Evolutionary conservation across 30 jellyfish, hydroid and myxozoan species (phyloP), one percentile per base, ranked within the genome.

Genomic region (Clytia hemisphaerica): DNA sequence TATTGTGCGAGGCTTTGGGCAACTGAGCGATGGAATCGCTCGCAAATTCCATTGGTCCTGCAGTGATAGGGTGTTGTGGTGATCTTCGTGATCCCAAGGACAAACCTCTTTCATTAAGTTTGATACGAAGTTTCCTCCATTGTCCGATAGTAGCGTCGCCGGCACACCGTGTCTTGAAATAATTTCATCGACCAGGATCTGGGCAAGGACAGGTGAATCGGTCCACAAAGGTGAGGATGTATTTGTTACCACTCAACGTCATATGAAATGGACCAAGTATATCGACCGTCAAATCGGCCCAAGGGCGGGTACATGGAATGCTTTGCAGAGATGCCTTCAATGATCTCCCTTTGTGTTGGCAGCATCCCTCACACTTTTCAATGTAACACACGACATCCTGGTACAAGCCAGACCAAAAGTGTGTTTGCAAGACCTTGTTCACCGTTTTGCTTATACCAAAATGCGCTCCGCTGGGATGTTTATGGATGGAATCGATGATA

Each of bases 11-110:
- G 66, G 4, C 45, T 9, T 15, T 53, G 75, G 2, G 72, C 72
- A 2, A 67, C 24, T 72, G n/a, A n/a, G n/a, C n/a, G n/a, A n/a
- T n/a, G n/a, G n/a, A n/a, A n/a, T n/a, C n/a, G n/a, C n/a, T n/a
- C 84, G 4, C 36, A 61, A 1, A 72, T 74, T 4, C 84, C 84
- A 27, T 72, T 75, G 14, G 77, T 72, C 34, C 58, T 74, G 10
- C 66, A 75, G 29, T 72, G 84, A 34, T 72, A 54, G 4, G 75
- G 66, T 29, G 84, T 53, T 2, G 84, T 72, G 45, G 55, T 72
- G 2, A 72, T 62, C 58, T 51, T 72, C 22, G 55, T 33, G 7
- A 62, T 72, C 30, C 30, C 10, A 19, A 72, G 14, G 26, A 72
- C 84, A 51, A 34, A 72, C 61, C 7, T 54, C 76, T 4, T 9